Evolutionary conservation across 2,797 vertebrate genomes (phyloP).

Genomic region (Lateolabrax maculatus): DNA sequence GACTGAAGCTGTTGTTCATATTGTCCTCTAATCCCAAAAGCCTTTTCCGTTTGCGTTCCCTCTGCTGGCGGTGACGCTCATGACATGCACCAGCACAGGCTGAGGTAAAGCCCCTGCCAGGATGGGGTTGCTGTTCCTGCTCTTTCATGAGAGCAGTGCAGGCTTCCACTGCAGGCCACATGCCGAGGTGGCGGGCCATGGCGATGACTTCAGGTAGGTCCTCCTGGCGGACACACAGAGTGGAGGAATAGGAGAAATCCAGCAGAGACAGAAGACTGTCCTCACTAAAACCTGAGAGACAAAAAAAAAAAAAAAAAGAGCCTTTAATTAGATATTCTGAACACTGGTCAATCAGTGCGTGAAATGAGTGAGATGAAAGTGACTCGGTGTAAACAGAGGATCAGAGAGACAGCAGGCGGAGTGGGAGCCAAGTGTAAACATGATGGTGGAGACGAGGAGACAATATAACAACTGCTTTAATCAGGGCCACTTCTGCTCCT

Average conservation of each 20-base stretch:
- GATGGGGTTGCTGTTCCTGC: conserved; percentile 65
- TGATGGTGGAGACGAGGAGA: conserved; percentile 9
- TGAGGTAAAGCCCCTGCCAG: conserved; percentile 40
- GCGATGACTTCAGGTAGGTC: conserved; percentile 86
- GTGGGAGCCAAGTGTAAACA: conserved; percentile 41
- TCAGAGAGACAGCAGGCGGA: conserved; percentile 36
- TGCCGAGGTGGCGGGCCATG: conserved; percentile 89
- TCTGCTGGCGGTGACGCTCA: conserved; percentile 57
- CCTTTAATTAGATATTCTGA: conserved; percentile 47
- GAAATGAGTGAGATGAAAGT: conserved; percentile 42
- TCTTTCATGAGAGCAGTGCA: conserved; percentile 86
- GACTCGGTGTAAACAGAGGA: conserved; percentile 29
- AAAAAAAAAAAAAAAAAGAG: neutral
- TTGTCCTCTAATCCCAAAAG: conserved; percentile 42
- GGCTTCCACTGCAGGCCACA: conserved; percentile 89
- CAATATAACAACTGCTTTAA: conserved; percentile 51
- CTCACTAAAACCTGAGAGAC: conserved; percentile 83
- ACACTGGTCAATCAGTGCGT: conserved; percentile 39
- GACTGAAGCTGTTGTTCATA: conserved; percentile 52
- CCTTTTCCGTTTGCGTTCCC: conserved; percentile 68
- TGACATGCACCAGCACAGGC: conserved; percentile 31
- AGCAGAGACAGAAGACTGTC: conserved; percentile 86
- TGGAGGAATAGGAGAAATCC: conserved; percentile 90
- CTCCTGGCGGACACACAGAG: conserved; percentile 81
- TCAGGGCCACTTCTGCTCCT: conserved; percentile 33